These are phyloP conservation scores for Pantherophis guttatus DNA, from an alignment of 2,113 vertebrate genomes.

Conservation along the genomic window DNA sequence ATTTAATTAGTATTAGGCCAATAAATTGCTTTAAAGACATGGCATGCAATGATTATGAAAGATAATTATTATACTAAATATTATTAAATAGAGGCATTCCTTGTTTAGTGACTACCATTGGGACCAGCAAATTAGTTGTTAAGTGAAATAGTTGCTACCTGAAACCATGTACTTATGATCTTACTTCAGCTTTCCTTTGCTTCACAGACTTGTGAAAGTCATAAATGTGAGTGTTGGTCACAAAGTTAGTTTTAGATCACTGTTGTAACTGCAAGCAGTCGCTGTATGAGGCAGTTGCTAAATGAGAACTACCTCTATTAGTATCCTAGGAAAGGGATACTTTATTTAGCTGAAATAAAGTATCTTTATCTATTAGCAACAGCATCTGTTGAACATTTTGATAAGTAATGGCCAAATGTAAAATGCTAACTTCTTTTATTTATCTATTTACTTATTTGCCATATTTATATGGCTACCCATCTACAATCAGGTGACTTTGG, in stretches of 20 bases:
- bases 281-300: background rate
- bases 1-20: background rate
- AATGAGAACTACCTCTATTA: background rate
- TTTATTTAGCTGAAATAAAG: background rate
- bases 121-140: background rate
- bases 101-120: background rate
- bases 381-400: background rate
- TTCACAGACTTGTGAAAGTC: background rate
- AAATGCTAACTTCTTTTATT: background rate
- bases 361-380: background rate
- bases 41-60: background rate
- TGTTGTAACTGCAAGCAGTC: background rate
- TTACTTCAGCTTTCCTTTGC: background rate
- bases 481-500: background rate
- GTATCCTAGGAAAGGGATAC: background rate
- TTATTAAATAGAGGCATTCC: background rate
- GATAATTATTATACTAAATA: background rate
- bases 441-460: background rate
- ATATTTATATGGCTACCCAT: background rate
- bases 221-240: background rate
- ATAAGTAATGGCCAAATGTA: background rate
- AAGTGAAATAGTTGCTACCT: background rate
- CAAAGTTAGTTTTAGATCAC: background rate
- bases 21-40: background rate
- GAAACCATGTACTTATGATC: background rate